phyloP scores from a whole-genome alignment of 2,797 vertebrate genomes.

The Ambastaia sidthimunki region DNA sequence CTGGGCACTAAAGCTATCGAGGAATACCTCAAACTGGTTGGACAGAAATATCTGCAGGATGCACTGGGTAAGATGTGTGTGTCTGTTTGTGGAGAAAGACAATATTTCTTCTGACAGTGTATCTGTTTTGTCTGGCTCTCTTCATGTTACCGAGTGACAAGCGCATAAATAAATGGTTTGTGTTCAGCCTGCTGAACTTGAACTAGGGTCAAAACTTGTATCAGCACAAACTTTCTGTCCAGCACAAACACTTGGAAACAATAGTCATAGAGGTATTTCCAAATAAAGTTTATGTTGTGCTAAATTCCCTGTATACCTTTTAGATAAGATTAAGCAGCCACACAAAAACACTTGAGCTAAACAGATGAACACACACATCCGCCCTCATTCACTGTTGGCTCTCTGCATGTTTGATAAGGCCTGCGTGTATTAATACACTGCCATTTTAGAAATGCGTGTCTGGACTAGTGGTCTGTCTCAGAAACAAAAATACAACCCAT shows the following conservation, averaged over 20 bases:
- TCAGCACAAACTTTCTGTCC: background rate
- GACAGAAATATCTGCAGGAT: slow-evolving; percentile 98
- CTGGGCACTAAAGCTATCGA: slow-evolving; percentile 98
- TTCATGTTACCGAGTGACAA: background rate
- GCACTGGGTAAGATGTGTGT: slow-evolving; percentile 86
- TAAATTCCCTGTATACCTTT: slow-evolving; percentile 1
- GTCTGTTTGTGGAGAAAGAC: background rate
- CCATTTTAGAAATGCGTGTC: slow-evolving; percentile 22
- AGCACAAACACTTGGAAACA: background rate
- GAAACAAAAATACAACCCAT: slow-evolving; percentile 14
- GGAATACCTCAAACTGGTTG: slow-evolving; percentile 98
- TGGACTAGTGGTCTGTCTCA: slow-evolving; percentile 9
- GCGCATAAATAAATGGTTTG: background rate
- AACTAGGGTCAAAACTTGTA: background rate
- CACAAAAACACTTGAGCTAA: background rate
- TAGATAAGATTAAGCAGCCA: slow-evolving; percentile 27
- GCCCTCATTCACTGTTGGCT: background rate
- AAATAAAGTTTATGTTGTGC: background rate
- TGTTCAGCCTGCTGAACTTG: background rate
- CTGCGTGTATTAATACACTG: slow-evolving; percentile 3
- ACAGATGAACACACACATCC: slow-evolving; percentile 15
- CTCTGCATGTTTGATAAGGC: slow-evolving; percentile 14
- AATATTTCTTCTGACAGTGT: background rate
- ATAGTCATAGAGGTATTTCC: background rate
- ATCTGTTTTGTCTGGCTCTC: background rate